phyloP scores from a whole-genome alignment of 1,140 invertebrate genomes.

The Colletes gigas region DNA sequence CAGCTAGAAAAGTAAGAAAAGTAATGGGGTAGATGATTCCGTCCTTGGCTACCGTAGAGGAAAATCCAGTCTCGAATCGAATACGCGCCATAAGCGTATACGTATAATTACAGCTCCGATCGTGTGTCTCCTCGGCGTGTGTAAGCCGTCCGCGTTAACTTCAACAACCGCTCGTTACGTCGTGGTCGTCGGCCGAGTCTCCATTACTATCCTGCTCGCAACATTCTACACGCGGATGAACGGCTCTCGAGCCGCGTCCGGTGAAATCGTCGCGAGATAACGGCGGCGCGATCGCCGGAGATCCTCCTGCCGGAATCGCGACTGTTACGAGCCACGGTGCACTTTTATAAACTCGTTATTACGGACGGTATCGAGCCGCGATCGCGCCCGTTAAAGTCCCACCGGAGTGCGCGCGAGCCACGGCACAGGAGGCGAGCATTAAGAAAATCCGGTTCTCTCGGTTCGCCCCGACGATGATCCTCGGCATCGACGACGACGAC shows the following conservation, averaged over 20 bases:
- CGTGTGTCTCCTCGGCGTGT: too few species aligned
- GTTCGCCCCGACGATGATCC: conserved; percentile 21
- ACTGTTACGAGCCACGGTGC: conserved; percentile 42
- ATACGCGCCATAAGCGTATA: too few species aligned
- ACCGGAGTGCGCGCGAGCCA: conserved; percentile 25
- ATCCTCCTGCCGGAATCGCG: background rate
- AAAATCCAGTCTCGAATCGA: too few species aligned
- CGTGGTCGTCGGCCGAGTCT: background rate
- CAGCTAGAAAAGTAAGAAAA: too few species aligned
- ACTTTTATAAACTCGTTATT: conserved; percentile 57
- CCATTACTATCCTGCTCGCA: background rate
- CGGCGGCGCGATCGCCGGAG: background rate
- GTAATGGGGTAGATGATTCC: too few species aligned
- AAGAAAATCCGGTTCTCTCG: conserved; percentile 56
- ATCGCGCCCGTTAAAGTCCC: conserved; percentile 50
- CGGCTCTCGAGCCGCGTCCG: background rate
- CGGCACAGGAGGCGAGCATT: conserved; percentile 29
- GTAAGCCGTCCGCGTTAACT: too few species aligned
- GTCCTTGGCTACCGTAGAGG: too few species aligned
- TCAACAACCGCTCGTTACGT: too few species aligned
- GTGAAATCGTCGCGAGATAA: background rate
- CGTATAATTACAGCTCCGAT: too few species aligned
- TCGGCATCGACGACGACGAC: conserved; percentile 7
- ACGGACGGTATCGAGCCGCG: conserved; percentile 37
- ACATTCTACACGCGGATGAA: background rate